These are phyloP conservation scores for Diplazon laetatorius DNA, from an alignment of 2,888 invertebrate genomes.

Conservation along the genomic window DNA sequence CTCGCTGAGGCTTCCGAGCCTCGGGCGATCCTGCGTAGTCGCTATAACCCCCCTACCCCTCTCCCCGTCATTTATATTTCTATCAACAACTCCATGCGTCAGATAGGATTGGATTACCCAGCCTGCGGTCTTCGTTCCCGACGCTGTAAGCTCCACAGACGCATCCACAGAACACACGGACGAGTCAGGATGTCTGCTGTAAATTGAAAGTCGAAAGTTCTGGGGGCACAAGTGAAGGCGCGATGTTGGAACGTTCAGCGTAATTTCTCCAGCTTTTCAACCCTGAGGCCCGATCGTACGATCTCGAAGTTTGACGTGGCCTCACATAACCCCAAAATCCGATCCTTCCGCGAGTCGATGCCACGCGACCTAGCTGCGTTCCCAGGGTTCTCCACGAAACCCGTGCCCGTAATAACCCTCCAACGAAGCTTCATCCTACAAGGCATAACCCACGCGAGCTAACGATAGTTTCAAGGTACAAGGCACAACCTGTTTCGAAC, in stretches of 20 bases:
- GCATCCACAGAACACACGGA: background rate
- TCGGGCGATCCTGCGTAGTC: background rate
- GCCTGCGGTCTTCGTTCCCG: background rate
- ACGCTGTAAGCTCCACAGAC: background rate
- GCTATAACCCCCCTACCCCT: background rate
- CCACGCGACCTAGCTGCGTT: background rate
- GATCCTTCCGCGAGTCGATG: background rate
- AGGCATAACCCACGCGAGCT: slow-evolving; percentile 6
- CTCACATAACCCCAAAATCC: background rate
- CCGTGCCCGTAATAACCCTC: background rate
- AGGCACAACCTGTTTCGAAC: background rate
- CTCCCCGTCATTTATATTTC: background rate
- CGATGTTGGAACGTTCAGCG: slow-evolving; percentile 4
- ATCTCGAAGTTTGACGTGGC: background rate
- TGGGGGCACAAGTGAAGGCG: slow-evolving; percentile 1
- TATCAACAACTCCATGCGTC: background rate
- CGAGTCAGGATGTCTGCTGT: background rate
- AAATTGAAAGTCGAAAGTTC: background rate
- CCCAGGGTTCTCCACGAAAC: too few relatives aligned
- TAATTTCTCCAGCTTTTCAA: slow-evolving; percentile 34
- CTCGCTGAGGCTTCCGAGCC: background rate
- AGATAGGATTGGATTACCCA: slow-evolving; percentile 5
- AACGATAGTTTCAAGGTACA: background rate
- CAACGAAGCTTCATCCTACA: background rate
- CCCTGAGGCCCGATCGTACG: background rate